Conservation (phyloP, 2,113 vertebrate species). For the Addax nasomaculatus region DNA sequence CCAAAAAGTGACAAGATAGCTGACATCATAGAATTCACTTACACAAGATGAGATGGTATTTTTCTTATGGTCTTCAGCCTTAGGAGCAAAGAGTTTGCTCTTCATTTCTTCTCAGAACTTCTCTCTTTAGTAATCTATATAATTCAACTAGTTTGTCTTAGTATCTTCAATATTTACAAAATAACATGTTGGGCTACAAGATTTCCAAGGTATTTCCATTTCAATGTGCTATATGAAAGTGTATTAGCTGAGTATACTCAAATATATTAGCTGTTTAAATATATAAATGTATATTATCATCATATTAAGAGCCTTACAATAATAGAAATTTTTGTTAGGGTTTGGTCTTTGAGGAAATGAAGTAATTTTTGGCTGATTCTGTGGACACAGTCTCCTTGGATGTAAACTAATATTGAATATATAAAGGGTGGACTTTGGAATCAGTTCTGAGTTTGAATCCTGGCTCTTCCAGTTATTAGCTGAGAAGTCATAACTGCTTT, state of each 20-base stretch:
- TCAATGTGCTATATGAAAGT: not conserved
- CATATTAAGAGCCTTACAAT: not conserved
- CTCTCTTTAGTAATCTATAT: not conserved
- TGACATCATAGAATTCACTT: not conserved
- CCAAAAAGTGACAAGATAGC: not conserved
- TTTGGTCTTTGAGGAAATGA: conserved; percentile 21
- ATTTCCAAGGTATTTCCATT: not conserved
- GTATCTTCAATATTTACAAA: conserved; percentile 5
- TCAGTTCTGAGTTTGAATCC: not conserved
- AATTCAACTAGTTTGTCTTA: not conserved
- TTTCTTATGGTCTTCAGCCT: not conserved
- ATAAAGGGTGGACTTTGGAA: not conserved
- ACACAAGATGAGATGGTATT: not conserved
- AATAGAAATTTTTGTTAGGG: not conserved
- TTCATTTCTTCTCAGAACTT: conserved; percentile 4
- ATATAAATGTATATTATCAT: not conserved
- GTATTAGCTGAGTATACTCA: not conserved
- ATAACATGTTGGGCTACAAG: not conserved
- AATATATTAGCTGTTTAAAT: not conserved
- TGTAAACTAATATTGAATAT: not conserved
- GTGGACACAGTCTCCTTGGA: not conserved
- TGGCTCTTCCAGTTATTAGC: not conserved
- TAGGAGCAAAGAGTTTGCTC: not conserved
- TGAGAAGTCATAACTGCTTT: conserved; percentile 8
- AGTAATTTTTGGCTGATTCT: not conserved